A percentile compares a stretch with the other conserved stretches of the same genome.
These are phyloP conservation scores for Seriola quinqueradiata DNA, from an alignment of 2,113 vertebrate genomes.

Conservation along the genomic window DNA sequence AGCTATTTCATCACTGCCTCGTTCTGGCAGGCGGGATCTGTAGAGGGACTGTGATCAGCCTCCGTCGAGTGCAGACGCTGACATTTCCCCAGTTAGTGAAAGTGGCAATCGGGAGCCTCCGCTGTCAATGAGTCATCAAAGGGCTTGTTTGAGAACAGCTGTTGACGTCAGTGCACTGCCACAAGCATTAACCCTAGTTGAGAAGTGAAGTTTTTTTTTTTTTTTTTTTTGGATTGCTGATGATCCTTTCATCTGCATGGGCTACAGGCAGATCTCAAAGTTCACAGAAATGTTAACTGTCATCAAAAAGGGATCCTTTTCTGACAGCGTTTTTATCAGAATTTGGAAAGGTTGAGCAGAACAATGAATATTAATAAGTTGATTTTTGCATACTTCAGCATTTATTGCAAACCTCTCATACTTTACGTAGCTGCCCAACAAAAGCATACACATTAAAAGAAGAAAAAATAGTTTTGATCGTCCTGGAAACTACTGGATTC, in stretches of 20 bases:
- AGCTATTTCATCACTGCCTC: conserved; percentile 70
- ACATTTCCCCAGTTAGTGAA: conserved; percentile 75
- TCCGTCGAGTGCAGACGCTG: conserved; percentile 51
- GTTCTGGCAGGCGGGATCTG: conserved; percentile 63
- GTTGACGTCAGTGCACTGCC: conserved; percentile 76
- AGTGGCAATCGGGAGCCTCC: conserved; percentile 70
- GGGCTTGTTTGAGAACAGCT: conserved; percentile 80
- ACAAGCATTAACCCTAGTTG: conserved; percentile 69
- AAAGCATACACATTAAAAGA: not conserved
- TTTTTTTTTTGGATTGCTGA: conserved; percentile 32
- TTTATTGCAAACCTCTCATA: not conserved
- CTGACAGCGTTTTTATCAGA: conserved; percentile 20
- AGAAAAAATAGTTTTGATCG: not conserved
- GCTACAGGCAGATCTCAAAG: conserved; percentile 57
- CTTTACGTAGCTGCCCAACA: not conserved
- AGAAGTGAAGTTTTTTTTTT: conserved; percentile 46
- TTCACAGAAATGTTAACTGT: conserved; percentile 61
- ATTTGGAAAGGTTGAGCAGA: conserved; percentile 16
- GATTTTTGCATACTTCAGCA: not conserved
- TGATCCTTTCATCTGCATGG: conserved; percentile 61
- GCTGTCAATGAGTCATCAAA: conserved; percentile 82
- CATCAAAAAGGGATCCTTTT: conserved; percentile 31
- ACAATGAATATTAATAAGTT: conserved; percentile 2
- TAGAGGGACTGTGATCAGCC: conserved; percentile 67
- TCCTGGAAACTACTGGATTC: not conserved